Base-by-base conservation (phyloP, 2,113 vertebrate species). In the Salminus brasiliensis region DNA sequence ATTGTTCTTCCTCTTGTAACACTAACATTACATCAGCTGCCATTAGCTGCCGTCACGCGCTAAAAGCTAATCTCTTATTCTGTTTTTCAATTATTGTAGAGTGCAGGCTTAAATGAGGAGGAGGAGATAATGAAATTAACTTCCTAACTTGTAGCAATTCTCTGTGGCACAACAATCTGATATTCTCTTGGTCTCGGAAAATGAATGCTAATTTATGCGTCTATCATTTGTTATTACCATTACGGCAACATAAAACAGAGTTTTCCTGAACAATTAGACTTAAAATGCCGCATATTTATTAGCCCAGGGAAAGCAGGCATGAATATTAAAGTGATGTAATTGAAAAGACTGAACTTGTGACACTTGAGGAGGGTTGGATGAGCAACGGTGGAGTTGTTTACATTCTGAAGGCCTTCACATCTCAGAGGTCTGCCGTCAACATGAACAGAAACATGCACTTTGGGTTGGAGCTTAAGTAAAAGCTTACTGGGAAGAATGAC, bases 141-240 rank as follows among this genome's bases (percentile, higher is more conserved):
- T 95, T 94, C 92, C 92, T 92, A 97, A 97, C 94, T 95, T 95
- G 93, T 91, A 96, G 93, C 92, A 97, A 96, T 97, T 93, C 96
- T 98, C 94, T 85, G 82, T 92, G 95, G 95, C 94, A 94, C 92
- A 93, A 95, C 93, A 92, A 95, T 95, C 94, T 94, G 94, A 97
- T 94, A 95, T 94, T 95, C 93, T 96, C 92, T 90, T 93, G 91
- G 94, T 91, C 93, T 94, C 72, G 88, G 84, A 88, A 95, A 97
- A 99, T 96, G 92, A 96, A 98, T 97, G 96, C 93, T 94, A 98
- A 98, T 97, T 93, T 95, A 98, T 97, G 96, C 95, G 94, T 95
- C 95, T 92, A 96, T 96, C 92, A 88, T 95, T 94, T 93, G 93
- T 95, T 96, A 96, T 95, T 97, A 97, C 91, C 92, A 95, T 89